These are phyloP conservation scores for Morone saxatilis DNA, from an alignment of 2,113 vertebrate species.

Conservation along the genomic window DNA sequence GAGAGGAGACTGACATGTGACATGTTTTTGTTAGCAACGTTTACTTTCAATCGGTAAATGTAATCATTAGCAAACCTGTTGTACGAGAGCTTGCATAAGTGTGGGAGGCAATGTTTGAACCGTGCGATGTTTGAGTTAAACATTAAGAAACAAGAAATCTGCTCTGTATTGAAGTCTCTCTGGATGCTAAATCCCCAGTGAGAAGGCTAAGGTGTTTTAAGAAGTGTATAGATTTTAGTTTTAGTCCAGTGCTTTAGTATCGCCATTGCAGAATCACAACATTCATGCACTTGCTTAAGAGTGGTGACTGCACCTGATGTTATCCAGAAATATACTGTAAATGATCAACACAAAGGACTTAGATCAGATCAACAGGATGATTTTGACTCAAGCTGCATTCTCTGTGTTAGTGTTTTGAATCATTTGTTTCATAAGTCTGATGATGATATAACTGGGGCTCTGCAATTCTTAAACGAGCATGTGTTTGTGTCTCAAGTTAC, in stretches of 20 bases:
- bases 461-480: constrained; percentile 31
- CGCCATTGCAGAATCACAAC: not conserved
- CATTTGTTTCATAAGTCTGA: constrained; percentile 19
- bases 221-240: constrained; percentile 54
- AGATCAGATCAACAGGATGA: not conserved
- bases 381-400: too few relatives aligned
- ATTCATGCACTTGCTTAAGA: constrained; percentile 14
- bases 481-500: constrained; percentile 66
- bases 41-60: not conserved
- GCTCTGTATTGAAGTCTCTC: constrained; percentile 10
- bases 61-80: constrained; percentile 31
- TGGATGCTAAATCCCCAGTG: constrained; percentile 28
- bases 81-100: constrained; percentile 8
- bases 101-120: constrained; percentile 46
- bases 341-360: not conserved
- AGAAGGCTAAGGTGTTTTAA: constrained; percentile 46
- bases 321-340: not conserved
- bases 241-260: constrained; percentile 12
- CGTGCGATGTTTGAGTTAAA: constrained; percentile 27
- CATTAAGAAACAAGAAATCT: constrained; percentile 10
- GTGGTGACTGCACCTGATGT: constrained; percentile 1
- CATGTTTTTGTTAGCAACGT: constrained; percentile 5
- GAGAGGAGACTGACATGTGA: constrained; percentile 26
- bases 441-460: constrained; percentile 50
- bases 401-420: not conserved